phyloP scores from a whole-genome alignment of 2,113 vertebrate species.

The Oncorhynchus gorbuscha region DNA sequence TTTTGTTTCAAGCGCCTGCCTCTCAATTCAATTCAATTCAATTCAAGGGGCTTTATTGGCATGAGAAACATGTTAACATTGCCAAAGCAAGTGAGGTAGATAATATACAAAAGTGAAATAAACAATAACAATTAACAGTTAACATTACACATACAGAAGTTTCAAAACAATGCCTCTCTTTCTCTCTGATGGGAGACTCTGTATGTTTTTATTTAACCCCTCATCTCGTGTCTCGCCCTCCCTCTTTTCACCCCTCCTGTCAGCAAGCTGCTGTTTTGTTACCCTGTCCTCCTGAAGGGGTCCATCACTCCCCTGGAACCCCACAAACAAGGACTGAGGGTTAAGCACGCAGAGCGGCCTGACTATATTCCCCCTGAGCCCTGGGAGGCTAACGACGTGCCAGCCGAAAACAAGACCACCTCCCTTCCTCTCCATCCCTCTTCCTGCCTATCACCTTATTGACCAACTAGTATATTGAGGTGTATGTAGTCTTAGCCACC shows the following conservation, averaged over 20 bases:
- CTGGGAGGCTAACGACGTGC: conserved; percentile 77
- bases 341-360: conserved; percentile 57
- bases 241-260: conserved; percentile 44
- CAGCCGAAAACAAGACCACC: conserved; percentile 63
- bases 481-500: conserved; percentile 24
- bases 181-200: background rate
- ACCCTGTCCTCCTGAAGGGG: conserved; percentile 69
- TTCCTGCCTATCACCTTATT: conserved; percentile 14
- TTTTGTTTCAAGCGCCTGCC: conserved; percentile 29
- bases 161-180: too few species aligned
- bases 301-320: conserved; percentile 50
- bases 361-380: conserved; percentile 61
- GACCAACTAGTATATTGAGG: background rate
- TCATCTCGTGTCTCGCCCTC: conserved; percentile 9
- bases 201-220: too few species aligned
- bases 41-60: too few species aligned
- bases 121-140: too few species aligned
- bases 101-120: too few species aligned
- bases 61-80: too few species aligned
- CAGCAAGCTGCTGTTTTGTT: conserved; percentile 71
- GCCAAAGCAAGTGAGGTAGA: too few species aligned
- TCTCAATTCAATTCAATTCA: too few species aligned
- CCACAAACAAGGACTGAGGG: conserved; percentile 64
- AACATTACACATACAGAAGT: too few species aligned
- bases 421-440: conserved; percentile 28